phyloP scores from a whole-genome alignment of 2,113 vertebrate genomes.

The Boleophthalmus pectinirostris region DNA sequence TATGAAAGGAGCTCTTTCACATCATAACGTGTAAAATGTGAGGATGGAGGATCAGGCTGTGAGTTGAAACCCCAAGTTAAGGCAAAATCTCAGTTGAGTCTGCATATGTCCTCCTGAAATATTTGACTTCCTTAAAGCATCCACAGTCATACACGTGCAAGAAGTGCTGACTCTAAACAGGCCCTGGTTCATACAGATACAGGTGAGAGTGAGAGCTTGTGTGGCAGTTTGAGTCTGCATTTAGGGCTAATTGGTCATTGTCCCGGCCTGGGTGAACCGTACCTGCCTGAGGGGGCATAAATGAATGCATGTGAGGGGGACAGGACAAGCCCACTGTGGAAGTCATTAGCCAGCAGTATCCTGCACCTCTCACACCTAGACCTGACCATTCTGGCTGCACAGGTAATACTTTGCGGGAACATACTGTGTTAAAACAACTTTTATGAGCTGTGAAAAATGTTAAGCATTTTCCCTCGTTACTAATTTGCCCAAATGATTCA shows the following conservation, averaged over 20 bases:
- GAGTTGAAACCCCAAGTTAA: not conserved
- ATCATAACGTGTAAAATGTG: too few relatives aligned
- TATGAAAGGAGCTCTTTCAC: too few relatives aligned
- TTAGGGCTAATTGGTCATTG: not conserved
- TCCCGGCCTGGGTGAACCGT: not conserved
- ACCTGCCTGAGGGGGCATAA: not conserved
- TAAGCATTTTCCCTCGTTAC: too few relatives aligned
- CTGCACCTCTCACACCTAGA: not conserved
- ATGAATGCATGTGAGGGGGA: slow-evolving; percentile 5
- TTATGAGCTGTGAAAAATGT: not conserved
- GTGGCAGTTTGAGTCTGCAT: not conserved
- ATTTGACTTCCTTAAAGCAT: not conserved
- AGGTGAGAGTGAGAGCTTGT: not conserved
- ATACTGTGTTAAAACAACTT: too few relatives aligned
- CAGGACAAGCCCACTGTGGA: not conserved
- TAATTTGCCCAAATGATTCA: too few relatives aligned
- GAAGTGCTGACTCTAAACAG: not conserved
- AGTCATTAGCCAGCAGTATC: not conserved
- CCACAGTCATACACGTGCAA: not conserved
- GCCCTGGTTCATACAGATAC: not conserved
- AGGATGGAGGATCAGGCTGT: not conserved
- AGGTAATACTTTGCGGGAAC: not conserved
- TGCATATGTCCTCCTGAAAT: not conserved
- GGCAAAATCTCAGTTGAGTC: not conserved
- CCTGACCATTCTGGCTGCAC: not conserved